Base-by-base conservation (phyloP, 2,797 vertebrate species). In the Cetoscarus ocellatus region DNA sequence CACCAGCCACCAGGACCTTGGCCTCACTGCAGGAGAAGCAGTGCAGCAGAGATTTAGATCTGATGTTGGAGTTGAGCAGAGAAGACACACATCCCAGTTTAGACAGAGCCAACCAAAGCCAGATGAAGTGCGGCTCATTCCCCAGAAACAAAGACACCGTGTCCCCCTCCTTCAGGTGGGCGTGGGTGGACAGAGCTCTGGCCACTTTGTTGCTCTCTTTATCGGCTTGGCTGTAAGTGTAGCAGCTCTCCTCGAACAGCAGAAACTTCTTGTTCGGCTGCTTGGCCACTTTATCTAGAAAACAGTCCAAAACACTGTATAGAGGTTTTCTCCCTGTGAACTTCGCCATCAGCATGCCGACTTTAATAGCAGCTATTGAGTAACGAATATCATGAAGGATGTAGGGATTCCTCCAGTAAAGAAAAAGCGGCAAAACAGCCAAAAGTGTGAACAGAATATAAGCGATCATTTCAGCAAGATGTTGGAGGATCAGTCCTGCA, bases 51-150 rank as follows among this genome's bases (percentile, higher is more conserved):
- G 96, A 95, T 10, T 90, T 93, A 36, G 91, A 78, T 38, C 95
- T 84, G 85, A 96, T 85, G 92, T 94, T 96, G 89, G 0, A 75
- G 91, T 97, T 97, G 56, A 98, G 94, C 0, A 96, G 89, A 3
- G 95, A 85, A 40, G 92, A 71, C 0, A 82, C 68, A 64, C 96
- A 97, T 53, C 96, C 97, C 75, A 97, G 75, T 59, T 97, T 96
- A 63, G 75, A 18, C 70, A 96, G 80, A 0, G 87, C 96, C 15
- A 98, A 93, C 95, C 95, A 96, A 13, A 91, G 5, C 92, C 93
- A 96, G 39, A 96, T 68, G 35, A 93, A 96, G 1, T 83, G 60
- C 0, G 96, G 96, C 54, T 95, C 91, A 45, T 96, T 98, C 18
- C 89, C 92, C 85, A 95, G 40, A n/a, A 95, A 92, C 1, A 98